phyloP scores from a whole-genome alignment of 2,797 vertebrate genomes.

The Chaenodraco wilsoni region DNA sequence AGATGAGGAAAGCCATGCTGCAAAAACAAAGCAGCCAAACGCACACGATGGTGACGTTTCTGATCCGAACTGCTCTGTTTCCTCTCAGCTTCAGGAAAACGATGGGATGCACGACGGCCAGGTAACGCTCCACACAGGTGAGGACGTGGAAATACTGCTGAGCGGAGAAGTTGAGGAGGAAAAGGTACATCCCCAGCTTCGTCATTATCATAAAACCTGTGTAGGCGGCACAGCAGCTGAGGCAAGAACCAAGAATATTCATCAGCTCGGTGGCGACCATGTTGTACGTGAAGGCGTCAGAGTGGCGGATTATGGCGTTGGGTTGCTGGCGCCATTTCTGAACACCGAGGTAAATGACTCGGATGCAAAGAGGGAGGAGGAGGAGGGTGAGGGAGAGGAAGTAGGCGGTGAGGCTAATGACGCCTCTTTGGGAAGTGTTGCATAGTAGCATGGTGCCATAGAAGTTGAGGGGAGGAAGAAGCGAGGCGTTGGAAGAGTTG shows the following conservation, averaged over 20 bases:
- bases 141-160: conserved; percentile 36
- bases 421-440: no score
- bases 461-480: no score
- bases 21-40: conserved; percentile 3
- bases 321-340: no score
- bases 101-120: conserved; percentile 58
- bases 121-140: conserved; percentile 49
- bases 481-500: no score
- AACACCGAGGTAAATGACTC: not conserved
- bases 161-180: rapidly evolving
- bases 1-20: rapidly evolving
- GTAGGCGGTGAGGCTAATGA: no score
- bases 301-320: not conserved
- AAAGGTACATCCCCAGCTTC: rapidly evolving
- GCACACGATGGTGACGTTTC: conserved; percentile 8
- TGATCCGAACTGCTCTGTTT: conserved; percentile 4
- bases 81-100: conserved; percentile 39
- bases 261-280: conserved; percentile 25
- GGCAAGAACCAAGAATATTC: not conserved
- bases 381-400: no score
- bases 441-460: no score
- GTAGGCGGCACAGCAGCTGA: not conserved
- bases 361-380: not conserved
- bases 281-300: conserved; percentile 44
- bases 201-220: rapidly evolving